Conservation (phyloP, 2,888 invertebrate genomes). For the Cantharis nigra region DNA sequence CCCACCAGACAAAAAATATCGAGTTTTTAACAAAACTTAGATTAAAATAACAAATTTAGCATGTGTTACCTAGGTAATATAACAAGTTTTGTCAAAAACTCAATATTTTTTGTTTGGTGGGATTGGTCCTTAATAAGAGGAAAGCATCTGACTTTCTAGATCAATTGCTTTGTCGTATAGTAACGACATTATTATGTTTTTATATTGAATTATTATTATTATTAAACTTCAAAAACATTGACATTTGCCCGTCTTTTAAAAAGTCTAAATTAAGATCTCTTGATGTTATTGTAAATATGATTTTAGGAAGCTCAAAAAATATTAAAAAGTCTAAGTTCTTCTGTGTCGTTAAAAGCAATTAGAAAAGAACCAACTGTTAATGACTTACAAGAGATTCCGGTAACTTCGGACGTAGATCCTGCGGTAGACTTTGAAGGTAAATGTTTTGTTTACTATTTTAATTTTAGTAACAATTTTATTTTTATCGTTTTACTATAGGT, state of each 20-base stretch:
- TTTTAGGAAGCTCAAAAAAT: constrained; percentile 43
- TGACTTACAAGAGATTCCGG: constrained; percentile 45
- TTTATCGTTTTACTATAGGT: constrained; percentile 18
- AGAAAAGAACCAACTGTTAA: constrained; percentile 49
- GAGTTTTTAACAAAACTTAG: no score
- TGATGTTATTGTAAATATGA: not conserved
- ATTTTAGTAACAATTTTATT: not conserved
- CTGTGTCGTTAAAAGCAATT: constrained; percentile 40
- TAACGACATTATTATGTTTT: no score
- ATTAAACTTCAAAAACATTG: no score
- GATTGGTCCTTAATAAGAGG: no score
- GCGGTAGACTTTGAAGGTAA: not conserved
- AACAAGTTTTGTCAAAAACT: no score
- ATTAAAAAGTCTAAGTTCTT: constrained; percentile 41
- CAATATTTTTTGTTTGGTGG: no score
- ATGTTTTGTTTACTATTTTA: not conserved
- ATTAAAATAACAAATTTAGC: no score
- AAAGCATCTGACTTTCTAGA: no score
- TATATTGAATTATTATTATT: no score
- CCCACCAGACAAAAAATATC: no score
- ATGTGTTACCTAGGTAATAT: no score
- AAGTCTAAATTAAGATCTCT: not conserved
- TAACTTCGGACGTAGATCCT: not conserved
- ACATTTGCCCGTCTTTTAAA: not conserved
- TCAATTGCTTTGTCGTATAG: no score